These are phyloP conservation scores for Tigriopus japonicus DNA, from an alignment of 1,140 invertebrate genomes.

Conservation along the genomic window DNA sequence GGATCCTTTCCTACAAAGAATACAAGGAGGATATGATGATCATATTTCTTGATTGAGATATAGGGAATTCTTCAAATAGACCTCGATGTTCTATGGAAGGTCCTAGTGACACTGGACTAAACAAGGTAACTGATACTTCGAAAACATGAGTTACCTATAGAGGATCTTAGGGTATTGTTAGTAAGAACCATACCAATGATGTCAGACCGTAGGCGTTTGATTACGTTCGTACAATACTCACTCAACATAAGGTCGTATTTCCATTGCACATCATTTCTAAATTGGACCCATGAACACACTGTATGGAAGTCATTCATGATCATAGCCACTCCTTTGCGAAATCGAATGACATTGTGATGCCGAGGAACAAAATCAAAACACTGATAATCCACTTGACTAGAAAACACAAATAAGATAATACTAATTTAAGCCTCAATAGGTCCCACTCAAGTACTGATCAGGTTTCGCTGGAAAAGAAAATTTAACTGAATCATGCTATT, in stretches of 20 bases:
- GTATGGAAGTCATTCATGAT: conserved; percentile 75
- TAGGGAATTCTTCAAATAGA: not conserved
- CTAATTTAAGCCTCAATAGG: conserved; percentile 1
- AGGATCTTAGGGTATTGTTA: too few relatives aligned
- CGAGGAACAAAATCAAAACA: conserved; percentile 89
- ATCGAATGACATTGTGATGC: conserved; percentile 88
- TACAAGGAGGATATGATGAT: conserved; percentile 9
- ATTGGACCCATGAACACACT: conserved; percentile 83
- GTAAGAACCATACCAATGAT: too few relatives aligned
- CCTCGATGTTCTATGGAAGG: too few relatives aligned
- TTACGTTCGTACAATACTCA: conserved; percentile 21
- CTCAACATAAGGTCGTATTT: conserved; percentile 65
- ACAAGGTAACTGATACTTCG: too few relatives aligned
- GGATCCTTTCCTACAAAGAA: conserved; percentile 57
- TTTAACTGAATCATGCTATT: not conserved
- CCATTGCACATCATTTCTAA: conserved; percentile 62
- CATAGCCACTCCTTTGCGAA: conserved; percentile 68
- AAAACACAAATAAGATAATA: conserved; percentile 23
- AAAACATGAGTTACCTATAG: too few relatives aligned
- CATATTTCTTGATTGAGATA: not conserved
- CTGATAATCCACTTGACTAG: conserved; percentile 86
- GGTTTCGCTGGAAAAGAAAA: not conserved
- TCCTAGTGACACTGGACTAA: too few relatives aligned
- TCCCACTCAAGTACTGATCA: not conserved
- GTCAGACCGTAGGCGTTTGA: not conserved